phyloP scores from a whole-genome alignment of 2,113 vertebrate species.

The Crotophaga sulcirostris region DNA sequence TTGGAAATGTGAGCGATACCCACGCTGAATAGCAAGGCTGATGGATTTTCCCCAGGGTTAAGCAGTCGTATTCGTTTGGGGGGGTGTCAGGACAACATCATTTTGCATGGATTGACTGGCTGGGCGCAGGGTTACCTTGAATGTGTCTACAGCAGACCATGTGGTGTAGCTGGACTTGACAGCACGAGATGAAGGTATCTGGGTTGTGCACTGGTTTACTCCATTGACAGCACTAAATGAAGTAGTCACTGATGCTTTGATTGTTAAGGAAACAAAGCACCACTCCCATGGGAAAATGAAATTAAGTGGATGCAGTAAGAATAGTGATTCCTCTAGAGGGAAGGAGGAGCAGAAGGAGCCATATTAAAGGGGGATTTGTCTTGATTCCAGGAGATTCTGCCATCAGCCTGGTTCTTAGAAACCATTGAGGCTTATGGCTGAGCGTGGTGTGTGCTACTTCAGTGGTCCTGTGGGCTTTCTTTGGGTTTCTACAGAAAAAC shows the following conservation, averaged over 20 bases:
- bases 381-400: not conserved
- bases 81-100: not conserved
- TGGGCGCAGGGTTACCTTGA: not conserved
- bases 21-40: not conserved
- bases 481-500: slow-evolving; percentile 5
- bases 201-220: not conserved
- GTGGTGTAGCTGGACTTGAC: not conserved
- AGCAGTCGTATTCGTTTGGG: not conserved
- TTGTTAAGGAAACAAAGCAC: not conserved
- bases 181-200: not conserved
- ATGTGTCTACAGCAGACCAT: not conserved
- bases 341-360: not conserved
- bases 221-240: not conserved
- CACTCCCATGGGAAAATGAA: not conserved
- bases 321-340: not conserved
- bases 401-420: not conserved
- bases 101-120: not conserved
- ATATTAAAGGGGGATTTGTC: not conserved
- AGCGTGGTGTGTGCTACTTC: not conserved
- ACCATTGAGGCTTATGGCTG: not conserved
- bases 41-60: not conserved
- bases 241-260: not conserved
- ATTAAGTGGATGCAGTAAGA: not conserved
- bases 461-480: not conserved
- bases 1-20: not conserved